phyloP scores from a whole-genome alignment of 1,140 invertebrate genomes.

The Andrena cerasifolii region DNA sequence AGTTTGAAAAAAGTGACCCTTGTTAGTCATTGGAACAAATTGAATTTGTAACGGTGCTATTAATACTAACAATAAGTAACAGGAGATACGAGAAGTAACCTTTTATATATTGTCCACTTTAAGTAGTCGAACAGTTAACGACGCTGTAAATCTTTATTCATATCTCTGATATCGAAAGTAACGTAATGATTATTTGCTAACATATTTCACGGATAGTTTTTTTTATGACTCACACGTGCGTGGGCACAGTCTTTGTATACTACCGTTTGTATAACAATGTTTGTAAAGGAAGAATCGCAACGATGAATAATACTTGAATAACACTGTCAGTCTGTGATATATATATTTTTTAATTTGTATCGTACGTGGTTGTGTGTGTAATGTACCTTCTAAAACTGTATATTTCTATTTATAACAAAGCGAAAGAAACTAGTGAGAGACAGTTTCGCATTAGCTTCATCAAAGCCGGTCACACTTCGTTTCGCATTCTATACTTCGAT shows the following conservation, averaged over 20 bases:
- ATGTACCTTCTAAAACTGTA: slow-evolving; percentile 14
- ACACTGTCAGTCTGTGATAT: slow-evolving; percentile 30
- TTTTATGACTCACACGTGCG: background rate
- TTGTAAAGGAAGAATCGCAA: background rate
- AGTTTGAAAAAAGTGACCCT: too few relatives aligned
- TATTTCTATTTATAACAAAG: slow-evolving; percentile 3
- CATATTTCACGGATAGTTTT: background rate
- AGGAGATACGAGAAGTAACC: background rate
- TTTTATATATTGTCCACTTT: slow-evolving; percentile 20
- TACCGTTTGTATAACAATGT: background rate
- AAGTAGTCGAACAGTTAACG: background rate
- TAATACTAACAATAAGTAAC: too few relatives aligned
- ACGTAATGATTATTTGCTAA: background rate
- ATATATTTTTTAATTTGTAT: slow-evolving; percentile 30
- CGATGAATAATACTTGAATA: slow-evolving; percentile 8
- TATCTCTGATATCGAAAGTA: background rate
- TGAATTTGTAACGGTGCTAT: slow-evolving; percentile 40
- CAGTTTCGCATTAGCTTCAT: background rate
- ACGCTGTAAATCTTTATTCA: background rate
- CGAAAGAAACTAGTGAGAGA: background rate
- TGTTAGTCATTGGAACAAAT: background rate
- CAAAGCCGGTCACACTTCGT: background rate
- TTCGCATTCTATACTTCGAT: background rate
- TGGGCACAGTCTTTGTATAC: background rate
- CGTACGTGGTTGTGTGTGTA: background rate